Evolutionary conservation across 2,888 invertebrate species (phyloP), one percentile per base, ranked within the genome.

Genomic region (Callyntrura guangdongensis): DNA sequence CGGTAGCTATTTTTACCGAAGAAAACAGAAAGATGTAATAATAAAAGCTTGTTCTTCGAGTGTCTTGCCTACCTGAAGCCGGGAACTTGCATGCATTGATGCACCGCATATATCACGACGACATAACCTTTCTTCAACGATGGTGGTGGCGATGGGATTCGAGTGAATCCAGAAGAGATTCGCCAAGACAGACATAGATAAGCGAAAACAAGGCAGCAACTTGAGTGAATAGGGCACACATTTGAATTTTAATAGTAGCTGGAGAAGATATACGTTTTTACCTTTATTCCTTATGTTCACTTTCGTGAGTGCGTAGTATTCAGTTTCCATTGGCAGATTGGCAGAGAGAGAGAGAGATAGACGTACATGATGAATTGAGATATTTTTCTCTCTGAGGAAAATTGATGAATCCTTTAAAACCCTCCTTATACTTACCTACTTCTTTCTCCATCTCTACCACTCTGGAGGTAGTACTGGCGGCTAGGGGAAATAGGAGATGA

Each of bases 321-420:
- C 17, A 20, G 36, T 27, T 72, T 69, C 47, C 6, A 22, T 59
- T 20, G 20, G 11, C 0, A 36, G 53, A 49, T 45, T 74, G 47
- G 47, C 22, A 25, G 47, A 27, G n/a, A n/a, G n/a, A n/a, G n/a
- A n/a, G n/a, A n/a, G n/a, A n/a, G n/a, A n/a, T n/a, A n/a, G n/a
- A 36, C 56, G 74, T 64, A 22, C 49, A 86, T 86, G 86, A 86
- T 86, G 86, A 86, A 86, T 86, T 86, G 72, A 86, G 45, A 86
- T 77, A 74, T 74, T 45, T 74, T 86, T 74, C 72, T 59, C 74
- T 56, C 59, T 1, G 22, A 45, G 69, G 61, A 53, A 77, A 77
- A 77, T 77, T 77, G 77, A 77, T 77, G 77, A 84, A 86, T 74
- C 67, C 61, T 81, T 61, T 12, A 77, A 53, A 61, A 74, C 74